These are phyloP conservation scores for Netelia virgata DNA, from an alignment of 2,888 invertebrate genomes.

Conservation along the genomic window DNA sequence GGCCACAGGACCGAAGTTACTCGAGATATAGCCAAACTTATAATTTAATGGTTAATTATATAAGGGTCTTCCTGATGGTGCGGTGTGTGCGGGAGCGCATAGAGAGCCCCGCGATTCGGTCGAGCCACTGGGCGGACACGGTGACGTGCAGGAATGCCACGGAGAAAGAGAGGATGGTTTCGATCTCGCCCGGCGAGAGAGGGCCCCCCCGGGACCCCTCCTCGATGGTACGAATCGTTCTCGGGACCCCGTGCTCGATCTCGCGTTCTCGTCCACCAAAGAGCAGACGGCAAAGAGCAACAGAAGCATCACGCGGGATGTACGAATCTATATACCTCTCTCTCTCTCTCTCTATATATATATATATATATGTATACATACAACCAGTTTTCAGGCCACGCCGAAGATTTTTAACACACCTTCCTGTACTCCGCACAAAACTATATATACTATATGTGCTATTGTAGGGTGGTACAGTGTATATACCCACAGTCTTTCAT, in stretches of 20 bases:
- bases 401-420: conserved; percentile 59
- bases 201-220: conserved; percentile 39
- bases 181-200: conserved; percentile 46
- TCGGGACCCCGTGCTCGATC: conserved; percentile 49
- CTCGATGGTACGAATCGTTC: conserved; percentile 49
- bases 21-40: conserved; percentile 84
- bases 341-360: background rate
- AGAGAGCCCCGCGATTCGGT: conserved; percentile 78
- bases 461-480: conserved; percentile 15
- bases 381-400: conserved; percentile 64
- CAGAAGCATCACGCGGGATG: conserved; percentile 50
- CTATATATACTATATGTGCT: conserved; percentile 12
- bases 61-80: conserved; percentile 79
- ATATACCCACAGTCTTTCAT: conserved; percentile 37
- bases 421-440: conserved; percentile 47
- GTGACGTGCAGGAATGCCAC: conserved; percentile 83
- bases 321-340: background rate
- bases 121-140: conserved; percentile 84
- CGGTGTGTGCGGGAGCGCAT: conserved; percentile 61
- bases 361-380: conserved; percentile 17
- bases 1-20: conserved; percentile 63
- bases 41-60: conserved; percentile 85
- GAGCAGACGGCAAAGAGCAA: conserved; percentile 42
- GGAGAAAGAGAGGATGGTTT: conserved; percentile 52
- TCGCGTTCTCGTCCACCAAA: conserved; percentile 60